Evolutionary conservation across 2,888 invertebrate genomes (phyloP), one percentile per base, ranked within the genome.

Genomic region (Frankliniella fusca): DNA sequence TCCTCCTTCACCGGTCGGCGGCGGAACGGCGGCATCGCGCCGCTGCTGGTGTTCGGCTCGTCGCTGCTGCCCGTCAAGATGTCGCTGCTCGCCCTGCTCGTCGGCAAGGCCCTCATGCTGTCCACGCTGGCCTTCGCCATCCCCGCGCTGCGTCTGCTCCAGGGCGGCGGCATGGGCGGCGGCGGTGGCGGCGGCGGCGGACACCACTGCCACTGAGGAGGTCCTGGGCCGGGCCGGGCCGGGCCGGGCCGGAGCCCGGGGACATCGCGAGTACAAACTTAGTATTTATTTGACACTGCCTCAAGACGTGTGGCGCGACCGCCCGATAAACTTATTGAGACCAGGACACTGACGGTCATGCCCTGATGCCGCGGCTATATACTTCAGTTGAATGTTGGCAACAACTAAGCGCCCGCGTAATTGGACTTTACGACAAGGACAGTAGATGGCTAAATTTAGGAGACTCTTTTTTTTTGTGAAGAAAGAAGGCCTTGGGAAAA

Each of bases 41-140:
- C 70, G 70, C 70, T 76, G 23, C 70, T 76, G 70, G 70, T 76
- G 70, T 76, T 76, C 70, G 70, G 70, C 70, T 76, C 70, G 27
- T 76, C 70, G 70, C 70, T 76, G 23, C 70, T 76, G 70, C 70
- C 70, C 27, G 27, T 76, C 70, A 76, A 76, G 70, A 76, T 76
- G 70, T 76, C 70, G 23, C 27, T 76, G 8, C 70, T 76, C 8
- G 70, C 70, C 8, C 70, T 76, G 27, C 70, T 76, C 23, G 70
- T 76, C 11, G 70, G 70, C 70, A 76, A 76, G 70, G 70, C 70
- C 23, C 70, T 76, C 70, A 76, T 76, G 70, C 70, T 76, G 70
- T 76, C 70, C 70, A 76, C 27, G 27, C 70, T 76, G 70, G 70
- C 70, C 70, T 76, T 76, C 70, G 70, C 70, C 70, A 76, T 76